A percentile compares a stretch with the other conserved stretches of the same genome.
Conservation (phyloP, 53 echinoderm and acorn worm genomes). For the Temnopleurus reevesii region DNA sequence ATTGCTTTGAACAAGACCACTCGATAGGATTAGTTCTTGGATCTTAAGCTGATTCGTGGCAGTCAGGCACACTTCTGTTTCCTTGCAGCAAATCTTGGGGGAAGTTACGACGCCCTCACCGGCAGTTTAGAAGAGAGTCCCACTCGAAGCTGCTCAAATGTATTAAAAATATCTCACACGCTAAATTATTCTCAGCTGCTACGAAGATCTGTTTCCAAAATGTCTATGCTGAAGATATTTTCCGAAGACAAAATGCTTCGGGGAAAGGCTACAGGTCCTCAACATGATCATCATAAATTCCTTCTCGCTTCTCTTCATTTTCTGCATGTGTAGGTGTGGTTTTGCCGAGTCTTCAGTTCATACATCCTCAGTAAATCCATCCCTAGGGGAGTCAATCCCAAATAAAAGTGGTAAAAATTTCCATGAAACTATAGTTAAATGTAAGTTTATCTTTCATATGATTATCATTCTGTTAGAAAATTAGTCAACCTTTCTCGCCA, state of each 20-base stretch:
- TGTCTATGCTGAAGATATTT: too few relatives aligned
- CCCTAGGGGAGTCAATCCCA: slow-evolving; percentile 38
- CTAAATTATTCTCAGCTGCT: slow-evolving; percentile 10
- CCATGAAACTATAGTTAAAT: background rate
- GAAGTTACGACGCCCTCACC: background rate
- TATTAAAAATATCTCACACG: slow-evolving; percentile 28
- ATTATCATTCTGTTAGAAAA: background rate
- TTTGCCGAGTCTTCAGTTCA: background rate
- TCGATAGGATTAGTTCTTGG: too few relatives aligned
- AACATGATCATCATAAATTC: too few relatives aligned
- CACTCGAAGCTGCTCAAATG: too few relatives aligned
- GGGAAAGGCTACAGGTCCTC: too few relatives aligned
- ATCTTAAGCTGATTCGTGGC: background rate
- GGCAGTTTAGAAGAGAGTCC: background rate
- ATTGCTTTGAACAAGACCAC: too few relatives aligned
- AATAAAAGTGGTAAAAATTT: background rate
- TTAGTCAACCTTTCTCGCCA: background rate
- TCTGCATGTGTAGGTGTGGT: too few relatives aligned
- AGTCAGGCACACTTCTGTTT: background rate
- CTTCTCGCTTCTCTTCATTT: too few relatives aligned
- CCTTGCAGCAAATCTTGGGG: background rate
- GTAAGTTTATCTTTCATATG: background rate
- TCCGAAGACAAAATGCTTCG: too few relatives aligned
- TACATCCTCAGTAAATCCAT: slow-evolving; percentile 23
- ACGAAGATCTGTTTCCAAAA: background rate